phyloP scores from a whole-genome alignment of 2,888 invertebrate species.

The Amblyjoppa proteus region DNA sequence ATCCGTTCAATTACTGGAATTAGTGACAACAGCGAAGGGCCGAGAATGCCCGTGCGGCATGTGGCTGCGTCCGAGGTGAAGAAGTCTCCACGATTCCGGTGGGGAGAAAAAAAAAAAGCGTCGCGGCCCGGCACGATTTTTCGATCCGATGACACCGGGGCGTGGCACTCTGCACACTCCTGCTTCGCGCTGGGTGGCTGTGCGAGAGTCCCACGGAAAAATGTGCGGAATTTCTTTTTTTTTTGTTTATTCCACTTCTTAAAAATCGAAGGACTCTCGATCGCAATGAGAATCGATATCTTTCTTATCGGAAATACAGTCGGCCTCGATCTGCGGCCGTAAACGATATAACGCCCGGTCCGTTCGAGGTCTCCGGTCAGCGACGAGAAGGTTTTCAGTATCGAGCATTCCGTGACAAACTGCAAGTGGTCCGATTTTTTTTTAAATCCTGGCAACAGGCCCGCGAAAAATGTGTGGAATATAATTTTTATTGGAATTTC shows the following conservation, averaged over 20 bases:
- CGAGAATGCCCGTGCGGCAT: conserved; percentile 65
- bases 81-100: conserved; percentile 48
- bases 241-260: too few species aligned
- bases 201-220: conserved; percentile 25
- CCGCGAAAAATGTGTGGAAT: too few species aligned
- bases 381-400: conserved; percentile 46
- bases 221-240: not conserved
- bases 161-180: conserved; percentile 59
- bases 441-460: too few species aligned
- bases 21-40: conserved; percentile 74
- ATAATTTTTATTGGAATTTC: too few species aligned
- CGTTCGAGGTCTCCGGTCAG: conserved; percentile 27
- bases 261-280: not conserved
- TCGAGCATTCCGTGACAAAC: conserved; percentile 47
- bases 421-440: conserved; percentile 42
- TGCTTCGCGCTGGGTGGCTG: conserved; percentile 71
- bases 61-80: conserved; percentile 69
- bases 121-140: conserved; percentile 63
- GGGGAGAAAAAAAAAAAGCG: conserved; percentile 71
- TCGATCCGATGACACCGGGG: conserved; percentile 67
- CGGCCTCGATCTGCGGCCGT: not conserved
- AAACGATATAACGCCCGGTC: conserved; percentile 46
- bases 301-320: not conserved
- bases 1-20: conserved; percentile 78
- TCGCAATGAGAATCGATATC: not conserved